Percentiles rank a stretch among this genome's conserved stretches.
Conservation (phyloP, 2,113 vertebrate genomes). For the Procavia capensis region DNA sequence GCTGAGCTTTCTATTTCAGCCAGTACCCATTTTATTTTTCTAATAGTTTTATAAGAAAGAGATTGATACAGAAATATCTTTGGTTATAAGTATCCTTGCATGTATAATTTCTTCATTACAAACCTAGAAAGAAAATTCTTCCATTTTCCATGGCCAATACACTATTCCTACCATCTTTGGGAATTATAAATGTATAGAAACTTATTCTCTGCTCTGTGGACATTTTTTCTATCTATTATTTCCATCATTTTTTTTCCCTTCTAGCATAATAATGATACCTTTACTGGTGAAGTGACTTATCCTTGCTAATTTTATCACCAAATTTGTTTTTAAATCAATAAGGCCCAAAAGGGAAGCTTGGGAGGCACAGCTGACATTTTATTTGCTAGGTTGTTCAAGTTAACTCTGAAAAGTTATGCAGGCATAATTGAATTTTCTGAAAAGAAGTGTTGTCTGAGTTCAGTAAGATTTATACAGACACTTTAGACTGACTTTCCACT, state of each 20-base stretch:
- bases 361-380: slow-evolving; percentile 13
- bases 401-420: slow-evolving; percentile 52
- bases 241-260: slow-evolving; percentile 63
- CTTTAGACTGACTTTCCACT: background rate
- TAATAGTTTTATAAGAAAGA: background rate
- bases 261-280: slow-evolving; percentile 52
- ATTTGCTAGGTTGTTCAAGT: slow-evolving; percentile 8
- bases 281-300: slow-evolving; percentile 40
- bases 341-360: slow-evolving; percentile 37
- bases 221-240: slow-evolving; percentile 45
- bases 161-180: background rate
- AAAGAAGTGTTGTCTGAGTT: slow-evolving; percentile 19
- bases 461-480: background rate
- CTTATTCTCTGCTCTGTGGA: background rate
- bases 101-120: slow-evolving; percentile 5
- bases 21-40: background rate
- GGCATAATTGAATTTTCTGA: slow-evolving; percentile 60
- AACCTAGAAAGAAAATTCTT: background rate
- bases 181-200: background rate
- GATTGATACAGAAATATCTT: background rate
- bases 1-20: slow-evolving; percentile 5
- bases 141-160: background rate
- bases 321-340: slow-evolving; percentile 67
- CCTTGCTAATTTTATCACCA: slow-evolving; percentile 74
- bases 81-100: slow-evolving; percentile 22